Conservation (phyloP, 2,797 vertebrate species). For the Poecile montanus region DNA sequence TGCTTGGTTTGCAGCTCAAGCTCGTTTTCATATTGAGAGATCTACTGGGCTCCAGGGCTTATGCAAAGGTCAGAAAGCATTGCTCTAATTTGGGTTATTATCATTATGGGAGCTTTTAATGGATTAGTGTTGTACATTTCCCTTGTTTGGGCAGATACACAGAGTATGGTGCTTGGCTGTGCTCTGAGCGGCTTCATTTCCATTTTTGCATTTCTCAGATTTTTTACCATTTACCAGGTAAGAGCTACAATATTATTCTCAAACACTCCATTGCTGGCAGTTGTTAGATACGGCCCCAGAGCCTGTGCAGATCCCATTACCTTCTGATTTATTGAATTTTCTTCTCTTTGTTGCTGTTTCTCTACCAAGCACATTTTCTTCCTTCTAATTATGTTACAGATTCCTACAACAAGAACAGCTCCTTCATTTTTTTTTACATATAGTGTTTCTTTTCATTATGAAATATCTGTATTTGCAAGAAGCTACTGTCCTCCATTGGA, state of each 20-base stretch:
- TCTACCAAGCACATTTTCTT: background rate
- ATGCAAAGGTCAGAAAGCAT: slow-evolving; percentile 4
- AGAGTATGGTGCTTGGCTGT: slow-evolving; percentile 44
- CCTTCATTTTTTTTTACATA: background rate
- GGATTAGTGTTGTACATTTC: slow-evolving; percentile 59
- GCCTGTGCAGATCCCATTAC: slow-evolving; percentile 36
- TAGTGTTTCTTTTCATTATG: background rate
- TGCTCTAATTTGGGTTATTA: slow-evolving; percentile 66
- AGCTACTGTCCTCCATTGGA: background rate
- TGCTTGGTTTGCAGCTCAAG: background rate
- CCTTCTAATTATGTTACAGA: background rate
- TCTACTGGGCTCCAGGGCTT: slow-evolving; percentile 14
- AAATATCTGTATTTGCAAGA: background rate
- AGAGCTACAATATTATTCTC: slow-evolving; percentile 67
- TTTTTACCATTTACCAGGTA: slow-evolving; percentile 72
- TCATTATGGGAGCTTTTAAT: slow-evolving; percentile 69
- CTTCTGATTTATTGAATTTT: slow-evolving; percentile 59
- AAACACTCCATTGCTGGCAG: slow-evolving; percentile 64
- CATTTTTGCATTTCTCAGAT: slow-evolving; percentile 66
- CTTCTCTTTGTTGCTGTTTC: slow-evolving; percentile 2
- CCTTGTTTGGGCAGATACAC: slow-evolving; percentile 66
- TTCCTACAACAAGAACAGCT: background rate
- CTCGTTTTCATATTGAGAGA: background rate
- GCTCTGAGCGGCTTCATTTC: slow-evolving; percentile 54
- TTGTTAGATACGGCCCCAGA: slow-evolving; percentile 50